A percentile compares a stretch with the other conserved stretches of the same genome.
Evolutionary conservation across 2,113 vertebrate species (phyloP).

Genomic region (Alouatta palliata): DNA sequence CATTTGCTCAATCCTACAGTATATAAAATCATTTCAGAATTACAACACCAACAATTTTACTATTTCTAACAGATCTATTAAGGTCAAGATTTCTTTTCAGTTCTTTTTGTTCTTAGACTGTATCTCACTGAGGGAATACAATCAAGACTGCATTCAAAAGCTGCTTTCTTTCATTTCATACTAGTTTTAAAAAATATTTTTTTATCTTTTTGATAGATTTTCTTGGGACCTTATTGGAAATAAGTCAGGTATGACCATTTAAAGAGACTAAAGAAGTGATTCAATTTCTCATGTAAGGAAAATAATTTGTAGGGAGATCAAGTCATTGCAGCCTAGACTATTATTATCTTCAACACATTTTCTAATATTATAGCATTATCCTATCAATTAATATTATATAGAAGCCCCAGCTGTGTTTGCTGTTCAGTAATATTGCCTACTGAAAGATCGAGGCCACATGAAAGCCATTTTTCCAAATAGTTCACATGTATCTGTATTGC

Average conservation of each 20-base stretch:
- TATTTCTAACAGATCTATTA: neutral
- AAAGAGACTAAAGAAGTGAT: neutral
- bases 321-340: neutral
- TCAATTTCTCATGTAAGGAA: neutral
- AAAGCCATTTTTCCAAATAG: neutral
- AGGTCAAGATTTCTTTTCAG: neutral
- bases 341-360: neutral
- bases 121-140: neutral
- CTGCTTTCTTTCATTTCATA: neutral
- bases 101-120: neutral
- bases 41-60: neutral
- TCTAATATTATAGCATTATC: neutral
- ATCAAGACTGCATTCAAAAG: neutral
- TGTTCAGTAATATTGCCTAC: neutral
- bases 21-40: neutral
- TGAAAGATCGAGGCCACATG: neutral
- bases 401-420: neutral
- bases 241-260: neutral
- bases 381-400: neutral
- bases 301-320: neutral
- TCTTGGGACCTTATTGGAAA: neutral
- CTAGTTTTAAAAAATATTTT: too few relatives aligned
- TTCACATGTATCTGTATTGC: neutral
- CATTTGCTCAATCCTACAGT: neutral
- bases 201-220: neutral